A percentile compares a stretch with the other conserved stretches of the same genome.
Conservation (phyloP, 2,888 invertebrate genomes). For the Oxystoma pomonae region DNA sequence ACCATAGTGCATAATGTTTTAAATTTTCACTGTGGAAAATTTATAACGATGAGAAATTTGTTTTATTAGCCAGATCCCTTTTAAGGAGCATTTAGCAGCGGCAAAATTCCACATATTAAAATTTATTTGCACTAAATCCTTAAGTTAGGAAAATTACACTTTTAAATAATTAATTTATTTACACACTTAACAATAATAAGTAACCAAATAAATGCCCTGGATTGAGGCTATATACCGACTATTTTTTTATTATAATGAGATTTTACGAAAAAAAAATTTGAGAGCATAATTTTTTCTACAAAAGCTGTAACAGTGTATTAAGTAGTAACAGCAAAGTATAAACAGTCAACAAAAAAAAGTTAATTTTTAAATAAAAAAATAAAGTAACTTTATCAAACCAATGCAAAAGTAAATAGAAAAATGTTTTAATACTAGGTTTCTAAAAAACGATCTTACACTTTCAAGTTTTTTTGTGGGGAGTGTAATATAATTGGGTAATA, state of each 20-base stretch:
- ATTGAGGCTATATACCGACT: background rate
- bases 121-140: conserved; percentile 20
- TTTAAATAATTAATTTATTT: conserved; percentile 20
- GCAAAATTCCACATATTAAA: conserved; percentile 23
- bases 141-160: conserved; percentile 20
- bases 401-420: background rate
- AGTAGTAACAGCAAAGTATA: background rate
- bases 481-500: background rate
- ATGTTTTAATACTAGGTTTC: conserved; percentile 34
- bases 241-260: background rate
- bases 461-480: conserved; percentile 35
- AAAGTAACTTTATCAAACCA: no score
- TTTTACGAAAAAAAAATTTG: background rate
- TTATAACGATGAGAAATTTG: no score
- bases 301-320: conserved; percentile 3
- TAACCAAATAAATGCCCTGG: conserved; percentile 17
- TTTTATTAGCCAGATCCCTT: no score
- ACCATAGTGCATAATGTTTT: no score
- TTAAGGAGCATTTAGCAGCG: no score
- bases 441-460: conserved; percentile 43
- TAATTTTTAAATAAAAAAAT: background rate
- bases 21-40: no score
- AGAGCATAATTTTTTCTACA: background rate
- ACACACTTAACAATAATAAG: conserved; percentile 18
- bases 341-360: background rate